Percentiles rank a stretch among this genome's conserved stretches.
These are phyloP conservation scores for Papilio dardanus DNA, from an alignment of 1,140 invertebrate species.

Conservation along the genomic window DNA sequence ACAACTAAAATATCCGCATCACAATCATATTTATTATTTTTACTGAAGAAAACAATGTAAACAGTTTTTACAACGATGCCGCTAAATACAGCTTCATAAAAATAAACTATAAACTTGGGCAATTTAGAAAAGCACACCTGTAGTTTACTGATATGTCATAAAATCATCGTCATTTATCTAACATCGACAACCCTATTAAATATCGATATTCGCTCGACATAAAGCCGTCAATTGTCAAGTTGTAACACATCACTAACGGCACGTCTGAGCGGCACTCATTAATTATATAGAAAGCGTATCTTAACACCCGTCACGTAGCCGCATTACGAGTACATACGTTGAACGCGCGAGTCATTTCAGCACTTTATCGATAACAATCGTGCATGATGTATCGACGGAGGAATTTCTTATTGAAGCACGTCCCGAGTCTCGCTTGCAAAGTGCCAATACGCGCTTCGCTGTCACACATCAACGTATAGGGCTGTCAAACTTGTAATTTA, in stretches of 20 bases:
- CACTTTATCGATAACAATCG: conserved; percentile 32
- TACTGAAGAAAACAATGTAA: no score
- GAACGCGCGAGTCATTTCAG: conserved; percentile 34
- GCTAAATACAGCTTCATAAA: no score
- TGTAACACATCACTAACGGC: neutral
- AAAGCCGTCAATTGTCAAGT: neutral
- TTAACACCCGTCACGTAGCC: conserved; percentile 33
- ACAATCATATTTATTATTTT: no score
- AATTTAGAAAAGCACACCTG: neutral
- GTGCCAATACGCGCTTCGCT: conserved; percentile 13
- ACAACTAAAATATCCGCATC: no score
- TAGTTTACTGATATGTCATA: no score
- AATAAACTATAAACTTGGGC: neutral
- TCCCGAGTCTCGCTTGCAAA: neutral
- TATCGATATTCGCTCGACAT: neutral
- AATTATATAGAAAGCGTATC: conserved; percentile 39
- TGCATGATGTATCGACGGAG: conserved; percentile 25
- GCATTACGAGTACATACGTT: conserved; percentile 22
- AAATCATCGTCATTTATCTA: no score
- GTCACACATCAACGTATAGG: conserved; percentile 7
- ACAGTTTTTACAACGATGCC: no score
- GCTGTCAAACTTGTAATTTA: neutral
- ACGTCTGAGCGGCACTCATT: conserved; percentile 21
- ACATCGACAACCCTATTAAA: neutral
- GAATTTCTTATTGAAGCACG: conserved; percentile 34